A percentile compares a stretch with the other conserved stretches of the same genome.
phyloP scores from a whole-genome alignment of 2,888 invertebrate species.

The Xestia sexstrigata region DNA sequence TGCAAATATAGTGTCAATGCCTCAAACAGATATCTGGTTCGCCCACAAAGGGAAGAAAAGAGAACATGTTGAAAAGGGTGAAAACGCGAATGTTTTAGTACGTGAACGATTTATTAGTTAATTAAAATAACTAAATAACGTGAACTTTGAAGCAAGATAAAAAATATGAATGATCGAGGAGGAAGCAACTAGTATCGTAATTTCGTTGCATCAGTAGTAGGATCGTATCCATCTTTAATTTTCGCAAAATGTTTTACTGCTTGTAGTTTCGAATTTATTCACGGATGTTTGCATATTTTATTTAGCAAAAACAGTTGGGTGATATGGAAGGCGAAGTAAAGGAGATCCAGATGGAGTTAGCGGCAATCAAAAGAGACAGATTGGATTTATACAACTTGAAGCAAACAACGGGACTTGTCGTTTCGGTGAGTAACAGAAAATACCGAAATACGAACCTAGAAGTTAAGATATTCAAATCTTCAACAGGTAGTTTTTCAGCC shows the following conservation, averaged over 20 bases:
- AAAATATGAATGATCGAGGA: not conserved
- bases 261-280: not conserved
- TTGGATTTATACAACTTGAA: slow-evolving; percentile 69
- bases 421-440: slow-evolving; percentile 19
- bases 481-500: not conserved
- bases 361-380: slow-evolving; percentile 78
- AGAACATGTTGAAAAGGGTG: slow-evolving; percentile 57
- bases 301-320: slow-evolving; percentile 84
- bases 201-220: not conserved
- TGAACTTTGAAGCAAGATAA: not conserved
- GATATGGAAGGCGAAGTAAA: slow-evolving; percentile 86
- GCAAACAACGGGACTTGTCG: slow-evolving; percentile 25
- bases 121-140: not conserved
- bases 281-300: not conserved
- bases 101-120: not conserved
- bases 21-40: slow-evolving; percentile 82
- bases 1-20: slow-evolving; percentile 71
- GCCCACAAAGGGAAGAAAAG: slow-evolving; percentile 68
- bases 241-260: not conserved
- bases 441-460: not conserved
- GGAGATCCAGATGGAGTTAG: slow-evolving; percentile 84
- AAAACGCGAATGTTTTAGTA: slow-evolving; percentile 65
- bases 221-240: not conserved
- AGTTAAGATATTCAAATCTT: not conserved
- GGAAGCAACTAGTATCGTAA: not conserved